Evolutionary conservation across 1,140 invertebrate species (phyloP).

Genomic region (Drosophila tani): DNA sequence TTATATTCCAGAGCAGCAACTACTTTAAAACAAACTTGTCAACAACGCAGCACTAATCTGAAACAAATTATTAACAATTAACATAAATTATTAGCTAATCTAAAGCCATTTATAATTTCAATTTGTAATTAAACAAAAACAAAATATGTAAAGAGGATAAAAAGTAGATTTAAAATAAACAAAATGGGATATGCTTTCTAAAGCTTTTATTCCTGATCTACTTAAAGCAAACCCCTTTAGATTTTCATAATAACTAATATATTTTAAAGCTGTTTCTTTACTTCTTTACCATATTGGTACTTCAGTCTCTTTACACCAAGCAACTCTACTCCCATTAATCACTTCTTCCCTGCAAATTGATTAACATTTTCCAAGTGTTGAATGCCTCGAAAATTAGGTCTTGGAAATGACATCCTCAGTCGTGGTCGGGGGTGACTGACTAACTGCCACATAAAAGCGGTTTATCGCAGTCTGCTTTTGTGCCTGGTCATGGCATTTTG

Average conservation of each 20-base stretch:
- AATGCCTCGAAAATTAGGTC: slow-evolving; percentile 18
- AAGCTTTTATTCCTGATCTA: no score
- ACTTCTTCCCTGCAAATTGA: slow-evolving; percentile 11
- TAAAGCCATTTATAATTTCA: not conserved
- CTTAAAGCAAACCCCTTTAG: no score
- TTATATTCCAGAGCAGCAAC: not conserved
- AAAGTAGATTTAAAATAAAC: not conserved
- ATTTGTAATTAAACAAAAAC: not conserved
- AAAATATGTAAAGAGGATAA: not conserved
- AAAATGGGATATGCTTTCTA: no score
- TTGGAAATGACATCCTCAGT: slow-evolving; percentile 14
- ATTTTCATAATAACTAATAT: no score
- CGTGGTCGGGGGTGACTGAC: slow-evolving; percentile 5
- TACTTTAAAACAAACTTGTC: not conserved
- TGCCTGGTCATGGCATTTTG: slow-evolving; percentile 64
- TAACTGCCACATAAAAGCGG: slow-evolving; percentile 41
- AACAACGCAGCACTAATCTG: no score
- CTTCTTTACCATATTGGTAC: no score
- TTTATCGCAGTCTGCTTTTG: slow-evolving; percentile 37
- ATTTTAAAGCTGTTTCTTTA: no score
- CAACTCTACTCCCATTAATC: not conserved
- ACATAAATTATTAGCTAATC: not conserved
- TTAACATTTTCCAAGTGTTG: slow-evolving; percentile 37
- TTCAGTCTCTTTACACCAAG: not conserved
- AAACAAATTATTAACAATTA: no score